Percentiles rank a stretch among this genome's conserved stretches.
These are phyloP conservation scores for Brotula barbata DNA, from an alignment of 2,797 vertebrate genomes.

Conservation along the genomic window DNA sequence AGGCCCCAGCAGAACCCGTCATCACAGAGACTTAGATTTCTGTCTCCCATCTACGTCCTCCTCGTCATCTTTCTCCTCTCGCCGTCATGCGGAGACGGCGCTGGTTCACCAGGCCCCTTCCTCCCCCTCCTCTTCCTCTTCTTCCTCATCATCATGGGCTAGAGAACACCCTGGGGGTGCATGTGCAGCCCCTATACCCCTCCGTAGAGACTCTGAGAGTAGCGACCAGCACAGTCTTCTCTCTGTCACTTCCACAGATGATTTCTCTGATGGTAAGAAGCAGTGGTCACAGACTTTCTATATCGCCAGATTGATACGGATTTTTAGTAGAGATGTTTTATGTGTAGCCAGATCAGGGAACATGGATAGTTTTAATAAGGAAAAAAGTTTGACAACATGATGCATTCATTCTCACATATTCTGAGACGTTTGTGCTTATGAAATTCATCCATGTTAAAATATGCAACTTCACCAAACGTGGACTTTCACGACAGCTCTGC, in stretches of 20 bases:
- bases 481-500: background rate
- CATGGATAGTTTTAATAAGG: too few species aligned
- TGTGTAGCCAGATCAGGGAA: too few species aligned
- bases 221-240: slow-evolving; percentile 97
- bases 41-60: slow-evolving; percentile 82
- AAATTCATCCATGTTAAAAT: background rate
- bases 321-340: too few species aligned
- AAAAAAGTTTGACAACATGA: too few species aligned
- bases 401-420: too few species aligned
- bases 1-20: slow-evolving; percentile 57
- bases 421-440: too few species aligned
- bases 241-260: slow-evolving; percentile 90
- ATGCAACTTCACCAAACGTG: too few species aligned
- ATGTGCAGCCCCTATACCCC: slow-evolving; percentile 78
- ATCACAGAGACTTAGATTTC: slow-evolving; percentile 82
- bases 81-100: slow-evolving; percentile 88
- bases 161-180: slow-evolving; percentile 82
- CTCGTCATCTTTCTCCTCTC: slow-evolving; percentile 70
- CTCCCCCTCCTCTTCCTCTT: slow-evolving; percentile 51
- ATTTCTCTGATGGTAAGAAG: slow-evolving; percentile 91
- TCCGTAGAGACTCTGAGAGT: slow-evolving; percentile 88
- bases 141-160: slow-evolving; percentile 79
- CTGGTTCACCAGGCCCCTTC: slow-evolving; percentile 90
- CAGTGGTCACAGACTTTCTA: background rate
- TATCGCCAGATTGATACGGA: background rate